Conservation (phyloP, 1,140 invertebrate genomes). For the Coenobita brevimanus region DNA sequence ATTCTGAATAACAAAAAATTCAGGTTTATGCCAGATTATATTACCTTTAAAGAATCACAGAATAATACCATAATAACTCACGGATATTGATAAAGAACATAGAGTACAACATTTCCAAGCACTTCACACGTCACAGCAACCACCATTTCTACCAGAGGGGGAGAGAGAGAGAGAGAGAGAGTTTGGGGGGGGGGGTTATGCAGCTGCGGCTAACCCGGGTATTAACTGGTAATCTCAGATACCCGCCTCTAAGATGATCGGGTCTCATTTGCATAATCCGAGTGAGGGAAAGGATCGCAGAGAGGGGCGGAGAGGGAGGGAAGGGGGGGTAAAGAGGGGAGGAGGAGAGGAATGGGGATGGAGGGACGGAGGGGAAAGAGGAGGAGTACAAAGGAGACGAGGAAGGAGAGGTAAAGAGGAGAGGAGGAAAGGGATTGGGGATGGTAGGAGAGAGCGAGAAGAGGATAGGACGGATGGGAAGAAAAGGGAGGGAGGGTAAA, state of each 20-base stretch:
- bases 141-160: too few relatives aligned
- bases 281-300: background rate
- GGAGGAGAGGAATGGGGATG: background rate
- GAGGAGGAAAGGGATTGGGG: background rate
- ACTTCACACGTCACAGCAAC: too few relatives aligned
- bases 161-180: background rate
- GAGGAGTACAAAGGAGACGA: background rate
- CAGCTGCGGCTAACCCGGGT: background rate
- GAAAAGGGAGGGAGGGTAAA: background rate
- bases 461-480: background rate
- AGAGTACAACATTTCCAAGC: too few relatives aligned
- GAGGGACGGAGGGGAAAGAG: background rate
- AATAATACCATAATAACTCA: too few relatives aligned
- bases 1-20: too few relatives aligned
- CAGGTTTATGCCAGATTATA: too few relatives aligned
- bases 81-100: too few relatives aligned
- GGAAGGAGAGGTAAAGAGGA: background rate
- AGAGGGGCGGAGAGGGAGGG: background rate
- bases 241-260: background rate
- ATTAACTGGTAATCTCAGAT: constrained; percentile 1
- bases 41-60: too few relatives aligned
- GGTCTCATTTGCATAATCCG: constrained; percentile 21
- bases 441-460: background rate
- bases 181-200: background rate
- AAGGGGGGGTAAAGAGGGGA: background rate